Conservation (phyloP, 30 jellyfish, hydroid and myxozoan genomes). For the Aurelia aurita complex sp. Pacific region DNA sequence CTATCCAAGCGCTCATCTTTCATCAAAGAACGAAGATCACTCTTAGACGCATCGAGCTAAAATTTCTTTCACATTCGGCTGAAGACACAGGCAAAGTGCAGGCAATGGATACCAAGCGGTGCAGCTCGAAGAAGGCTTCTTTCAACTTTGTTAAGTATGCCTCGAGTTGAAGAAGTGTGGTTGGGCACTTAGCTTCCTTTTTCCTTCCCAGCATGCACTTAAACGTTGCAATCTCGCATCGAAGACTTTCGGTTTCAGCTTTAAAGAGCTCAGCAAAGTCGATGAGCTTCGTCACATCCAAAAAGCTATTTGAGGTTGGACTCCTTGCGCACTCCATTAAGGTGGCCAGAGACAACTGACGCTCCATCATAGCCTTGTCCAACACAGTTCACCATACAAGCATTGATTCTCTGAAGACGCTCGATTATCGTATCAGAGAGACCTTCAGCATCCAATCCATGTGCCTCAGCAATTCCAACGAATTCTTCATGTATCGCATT, state of each 20-base stretch:
- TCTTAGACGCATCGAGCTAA: conserved; percentile 40
- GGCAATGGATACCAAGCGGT: conserved; percentile 11
- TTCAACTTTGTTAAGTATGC: no score
- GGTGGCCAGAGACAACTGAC: no score
- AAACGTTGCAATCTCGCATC: conserved; percentile 26
- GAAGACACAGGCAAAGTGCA: conserved; percentile 47
- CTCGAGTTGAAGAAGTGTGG: not conserved
- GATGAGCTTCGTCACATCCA: conserved; percentile 9
- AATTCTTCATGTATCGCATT: not conserved
- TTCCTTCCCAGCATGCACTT: conserved; percentile 10
- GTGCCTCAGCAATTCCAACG: no score
- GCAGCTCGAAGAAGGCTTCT: no score
- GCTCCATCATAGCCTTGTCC: no score
- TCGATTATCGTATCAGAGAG: no score
- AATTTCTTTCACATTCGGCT: conserved; percentile 39
- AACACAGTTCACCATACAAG: no score
- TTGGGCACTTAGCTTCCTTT: conserved; percentile 10
- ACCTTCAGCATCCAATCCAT: no score
- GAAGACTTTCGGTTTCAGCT: not conserved
- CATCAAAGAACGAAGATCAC: conserved; percentile 21
- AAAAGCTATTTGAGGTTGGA: conserved; percentile 28
- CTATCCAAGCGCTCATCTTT: conserved; percentile 2
- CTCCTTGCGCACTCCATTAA: not conserved
- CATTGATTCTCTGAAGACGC: no score
- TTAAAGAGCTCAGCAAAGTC: not conserved